These are phyloP conservation scores for Rotaria socialis DNA, from an alignment of 2,888 invertebrate genomes.

Conservation along the genomic window DNA sequence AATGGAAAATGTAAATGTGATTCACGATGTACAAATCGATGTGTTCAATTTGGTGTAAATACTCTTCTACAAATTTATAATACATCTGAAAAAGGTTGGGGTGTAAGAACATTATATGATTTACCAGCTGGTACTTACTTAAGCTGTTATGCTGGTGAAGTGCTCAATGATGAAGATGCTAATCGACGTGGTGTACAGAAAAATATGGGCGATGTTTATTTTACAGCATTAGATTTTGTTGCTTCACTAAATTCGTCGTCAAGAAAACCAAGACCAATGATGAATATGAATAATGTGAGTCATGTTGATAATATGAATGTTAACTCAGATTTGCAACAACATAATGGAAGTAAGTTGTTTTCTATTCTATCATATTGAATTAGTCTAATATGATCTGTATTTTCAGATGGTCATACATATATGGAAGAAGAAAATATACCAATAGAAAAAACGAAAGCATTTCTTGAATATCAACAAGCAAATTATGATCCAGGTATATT, in stretches of 20 bases:
- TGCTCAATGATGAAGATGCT: slow-evolving; percentile 74
- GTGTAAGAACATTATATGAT: slow-evolving; percentile 85
- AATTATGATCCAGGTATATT: slow-evolving; percentile 61
- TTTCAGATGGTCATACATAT: neutral
- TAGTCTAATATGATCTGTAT: no score
- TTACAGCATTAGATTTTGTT: slow-evolving; percentile 92
- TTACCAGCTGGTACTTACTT: slow-evolving; percentile 89
- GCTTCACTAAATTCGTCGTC: slow-evolving; percentile 62
- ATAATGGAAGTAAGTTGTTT: neutral
- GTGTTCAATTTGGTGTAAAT: slow-evolving; percentile 85
- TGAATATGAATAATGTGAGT: slow-evolving; percentile 8
- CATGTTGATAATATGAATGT: neutral
- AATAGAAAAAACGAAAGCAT: neutral
- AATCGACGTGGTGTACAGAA: slow-evolving; percentile 66
- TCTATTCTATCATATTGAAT: no score
- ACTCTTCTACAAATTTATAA: slow-evolving; percentile 79
- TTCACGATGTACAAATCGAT: slow-evolving; percentile 78
- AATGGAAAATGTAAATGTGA: slow-evolving; percentile 75
- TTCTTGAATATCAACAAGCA: slow-evolving; percentile 6
- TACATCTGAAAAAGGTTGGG: slow-evolving; percentile 89
- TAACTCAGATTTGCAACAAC: neutral
- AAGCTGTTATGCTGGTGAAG: slow-evolving; percentile 86
- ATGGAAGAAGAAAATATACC: neutral
- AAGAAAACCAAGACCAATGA: neutral
- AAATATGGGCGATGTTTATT: slow-evolving; percentile 81